Evolutionary conservation across 2,888 invertebrate genomes (phyloP), one percentile per base, ranked within the genome.

Genomic region (Volucella inanis): DNA sequence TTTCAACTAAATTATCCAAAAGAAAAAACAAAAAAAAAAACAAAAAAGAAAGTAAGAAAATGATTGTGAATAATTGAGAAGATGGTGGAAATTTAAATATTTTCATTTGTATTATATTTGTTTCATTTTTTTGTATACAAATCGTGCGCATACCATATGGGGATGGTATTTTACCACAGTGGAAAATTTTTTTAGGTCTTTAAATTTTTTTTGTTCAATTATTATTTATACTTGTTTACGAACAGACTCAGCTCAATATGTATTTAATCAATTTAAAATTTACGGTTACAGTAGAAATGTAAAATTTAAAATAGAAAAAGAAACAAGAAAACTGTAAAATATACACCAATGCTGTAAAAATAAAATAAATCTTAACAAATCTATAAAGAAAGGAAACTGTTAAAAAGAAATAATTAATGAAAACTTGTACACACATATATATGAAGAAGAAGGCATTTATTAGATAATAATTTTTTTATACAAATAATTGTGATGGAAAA

Each of bases 381-480:
- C 61, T 78, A 77, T 83, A 79, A 74, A 78, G 64, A 68, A 49
- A 70, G 57, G 57, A 43, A 11, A 43, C 67, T 72, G 72, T 78
- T 72, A 50, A 59, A 54, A 43, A 55, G 22, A 59, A 18, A 54
- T 12, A 4, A 31, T 31, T 31, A 1, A 31, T 31, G 31, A 31
- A 83, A 15, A 54, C 45, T 54, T 61, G 74, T 18, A 52, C 41
- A 74, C 55, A 68, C 57, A 54, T 70, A 57, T 62, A 74, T 61
- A 49, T 43, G 31, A 67, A 78, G 62, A 67, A 78, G 62, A 52
- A 65, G n/a, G 85, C 81, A 85, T 85, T 85, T 85, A 85, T 45
- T 81, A 85, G 76, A 52, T 68, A 72, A 64, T 81, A 81, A 81
- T 80, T 84, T 84, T 81, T 84, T 81, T 81, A 85, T 80, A 77